Evolutionary conservation across 2,113 vertebrate genomes (phyloP).

Genomic region (Seriola rivoliana): DNA sequence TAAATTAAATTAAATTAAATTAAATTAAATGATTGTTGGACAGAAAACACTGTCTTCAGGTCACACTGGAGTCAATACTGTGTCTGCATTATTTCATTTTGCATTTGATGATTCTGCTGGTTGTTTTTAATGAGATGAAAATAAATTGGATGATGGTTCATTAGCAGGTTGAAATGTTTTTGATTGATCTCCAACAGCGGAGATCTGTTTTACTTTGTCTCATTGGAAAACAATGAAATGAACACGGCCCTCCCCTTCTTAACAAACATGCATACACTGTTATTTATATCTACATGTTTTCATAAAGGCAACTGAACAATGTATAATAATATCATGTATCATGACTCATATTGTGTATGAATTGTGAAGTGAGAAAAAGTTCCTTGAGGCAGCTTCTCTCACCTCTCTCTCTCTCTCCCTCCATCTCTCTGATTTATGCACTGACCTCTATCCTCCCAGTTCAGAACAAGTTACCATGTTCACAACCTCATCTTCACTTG

Average conservation of each 20-base stretch:
- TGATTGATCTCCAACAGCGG: background rate
- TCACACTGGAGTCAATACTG: constrained; percentile 1
- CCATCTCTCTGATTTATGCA: no score
- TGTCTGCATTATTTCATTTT: constrained; percentile 2
- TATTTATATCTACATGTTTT: no score
- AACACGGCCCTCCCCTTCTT: background rate
- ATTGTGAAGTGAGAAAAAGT: background rate
- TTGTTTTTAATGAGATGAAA: background rate
- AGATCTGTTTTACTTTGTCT: background rate
- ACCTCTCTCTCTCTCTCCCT: background rate
- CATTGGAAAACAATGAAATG: background rate
- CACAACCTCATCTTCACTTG: background rate
- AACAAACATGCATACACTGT: no score
- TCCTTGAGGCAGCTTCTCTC: background rate
- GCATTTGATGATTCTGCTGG: constrained; percentile 7
- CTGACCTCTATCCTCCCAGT: background rate
- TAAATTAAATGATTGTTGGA: no score
- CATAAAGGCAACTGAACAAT: no score
- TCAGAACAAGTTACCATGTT: background rate
- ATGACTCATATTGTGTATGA: no score
- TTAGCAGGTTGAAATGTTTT: background rate
- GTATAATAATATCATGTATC: no score
- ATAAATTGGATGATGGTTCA: background rate
- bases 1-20: no score
- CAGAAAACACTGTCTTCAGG: background rate